A percentile compares a stretch with the other conserved stretches of the same genome.
phyloP scores from a whole-genome alignment of 2,888 invertebrate genomes.

The Epicampocera succincta region DNA sequence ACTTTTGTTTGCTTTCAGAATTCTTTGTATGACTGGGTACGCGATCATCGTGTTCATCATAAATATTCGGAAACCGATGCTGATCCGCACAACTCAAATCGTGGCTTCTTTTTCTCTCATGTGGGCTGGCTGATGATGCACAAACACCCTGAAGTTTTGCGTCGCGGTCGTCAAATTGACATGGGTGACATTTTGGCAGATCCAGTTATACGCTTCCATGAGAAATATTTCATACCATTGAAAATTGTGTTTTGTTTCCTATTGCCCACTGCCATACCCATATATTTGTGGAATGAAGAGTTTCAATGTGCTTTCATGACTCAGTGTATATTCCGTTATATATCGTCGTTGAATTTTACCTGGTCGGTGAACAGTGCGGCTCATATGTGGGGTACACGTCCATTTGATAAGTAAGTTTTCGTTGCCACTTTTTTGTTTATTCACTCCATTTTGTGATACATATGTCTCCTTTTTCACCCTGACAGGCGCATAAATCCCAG shows the following conservation, averaged over 20 bases:
- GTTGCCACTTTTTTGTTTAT: background rate
- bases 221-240: slow-evolving; percentile 86
- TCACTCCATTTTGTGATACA: background rate
- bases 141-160: slow-evolving; percentile 92
- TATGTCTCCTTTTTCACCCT: slow-evolving; percentile 5
- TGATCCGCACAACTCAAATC: slow-evolving; percentile 90
- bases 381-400: slow-evolving; percentile 88
- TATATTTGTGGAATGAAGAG: slow-evolving; percentile 87
- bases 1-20: slow-evolving; percentile 84
- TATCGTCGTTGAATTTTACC: slow-evolving; percentile 89
- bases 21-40: slow-evolving; percentile 93
- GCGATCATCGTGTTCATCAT: slow-evolving; percentile 90
- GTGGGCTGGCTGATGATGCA: slow-evolving; percentile 95
- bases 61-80: slow-evolving; percentile 92
- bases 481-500: slow-evolving; percentile 88
- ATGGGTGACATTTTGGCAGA: slow-evolving; percentile 90
- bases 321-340: slow-evolving; percentile 87
- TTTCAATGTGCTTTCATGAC: slow-evolving; percentile 86
- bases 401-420: slow-evolving; percentile 86
- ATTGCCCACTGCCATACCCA: slow-evolving; percentile 87
- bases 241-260: slow-evolving; percentile 87
- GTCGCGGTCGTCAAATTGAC: slow-evolving; percentile 90
- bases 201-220: slow-evolving; percentile 89
- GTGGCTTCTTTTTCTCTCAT: slow-evolving; percentile 96
- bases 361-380: slow-evolving; percentile 96